These are phyloP conservation scores for Trisateles emortualis DNA, from an alignment of 2,888 invertebrate genomes.

Conservation along the genomic window DNA sequence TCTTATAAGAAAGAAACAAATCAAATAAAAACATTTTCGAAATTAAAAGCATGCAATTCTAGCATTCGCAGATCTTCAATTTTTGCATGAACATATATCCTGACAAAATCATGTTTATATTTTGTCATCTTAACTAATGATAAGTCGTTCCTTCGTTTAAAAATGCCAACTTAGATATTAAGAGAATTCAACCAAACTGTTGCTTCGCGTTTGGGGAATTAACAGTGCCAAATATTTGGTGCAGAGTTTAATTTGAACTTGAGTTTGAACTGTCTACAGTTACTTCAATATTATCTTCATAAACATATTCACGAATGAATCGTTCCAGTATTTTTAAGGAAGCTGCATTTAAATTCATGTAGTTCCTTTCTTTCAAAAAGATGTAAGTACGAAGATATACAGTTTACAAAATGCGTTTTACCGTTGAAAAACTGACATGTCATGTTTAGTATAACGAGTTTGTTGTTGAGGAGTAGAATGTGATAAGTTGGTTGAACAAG, in stretches of 20 bases:
- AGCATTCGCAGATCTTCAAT: too few species aligned
- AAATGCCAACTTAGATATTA: slow-evolving; percentile 13
- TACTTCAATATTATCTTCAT: slow-evolving; percentile 5
- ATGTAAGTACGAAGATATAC: slow-evolving; percentile 46
- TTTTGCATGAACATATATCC: too few species aligned
- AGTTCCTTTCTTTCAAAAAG: slow-evolving; percentile 40
- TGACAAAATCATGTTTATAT: too few species aligned
- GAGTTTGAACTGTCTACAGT: slow-evolving; percentile 4
- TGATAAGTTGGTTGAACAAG: slow-evolving; percentile 52
- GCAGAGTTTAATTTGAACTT: slow-evolving; percentile 9
- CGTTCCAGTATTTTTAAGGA: slow-evolving; percentile 23
- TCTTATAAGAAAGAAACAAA: too few species aligned
- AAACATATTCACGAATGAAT: too few species aligned
- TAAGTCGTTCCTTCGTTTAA: too few species aligned
- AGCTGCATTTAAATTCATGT: slow-evolving; percentile 37
- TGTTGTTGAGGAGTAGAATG: slow-evolving; percentile 44
- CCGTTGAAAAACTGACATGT: slow-evolving; percentile 28
- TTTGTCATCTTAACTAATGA: too few species aligned
- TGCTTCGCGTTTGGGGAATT: slow-evolving; percentile 42
- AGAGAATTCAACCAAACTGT: slow-evolving; percentile 45
- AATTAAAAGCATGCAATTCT: too few species aligned
- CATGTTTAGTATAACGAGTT: slow-evolving; percentile 43
- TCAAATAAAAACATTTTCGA: too few species aligned
- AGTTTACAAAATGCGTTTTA: slow-evolving; percentile 42
- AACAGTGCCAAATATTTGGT: slow-evolving; percentile 12